phyloP scores from a whole-genome alignment of 2,797 vertebrate species.

The Ctenopoma kingsleyae region DNA sequence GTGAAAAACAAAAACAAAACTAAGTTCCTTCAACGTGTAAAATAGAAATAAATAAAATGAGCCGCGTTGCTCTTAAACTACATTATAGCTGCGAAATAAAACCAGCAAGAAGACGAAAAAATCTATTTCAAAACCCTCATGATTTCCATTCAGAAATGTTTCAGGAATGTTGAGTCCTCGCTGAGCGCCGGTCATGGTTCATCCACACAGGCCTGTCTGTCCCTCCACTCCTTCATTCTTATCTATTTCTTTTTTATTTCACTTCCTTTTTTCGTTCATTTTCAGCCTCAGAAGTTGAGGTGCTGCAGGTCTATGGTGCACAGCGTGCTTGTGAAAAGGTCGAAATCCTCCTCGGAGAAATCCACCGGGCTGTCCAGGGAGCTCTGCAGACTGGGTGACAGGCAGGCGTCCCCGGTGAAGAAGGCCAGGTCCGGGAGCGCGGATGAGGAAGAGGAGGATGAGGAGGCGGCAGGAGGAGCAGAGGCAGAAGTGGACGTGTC shows the following conservation, averaged over 20 bases:
- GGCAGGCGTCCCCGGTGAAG: constrained; percentile 88
- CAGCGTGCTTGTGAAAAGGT: constrained; percentile 93
- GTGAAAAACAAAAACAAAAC: constrained; percentile 30
- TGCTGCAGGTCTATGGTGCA: constrained; percentile 93
- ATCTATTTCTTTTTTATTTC: neutral
- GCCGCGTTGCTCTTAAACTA: constrained; percentile 35
- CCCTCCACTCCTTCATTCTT: neutral
- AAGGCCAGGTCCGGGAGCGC: constrained; percentile 86
- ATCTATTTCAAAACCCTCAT: constrained; percentile 23
- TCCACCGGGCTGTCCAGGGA: constrained; percentile 90
- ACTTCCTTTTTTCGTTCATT: neutral
- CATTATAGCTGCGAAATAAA: constrained; percentile 48
- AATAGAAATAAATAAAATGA: constrained; percentile 30
- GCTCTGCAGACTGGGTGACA: constrained; percentile 87
- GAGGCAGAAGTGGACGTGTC: constrained; percentile 65
- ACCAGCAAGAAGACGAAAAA: constrained; percentile 39
- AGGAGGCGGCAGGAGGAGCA: constrained; percentile 5
- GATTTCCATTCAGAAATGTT: constrained; percentile 59
- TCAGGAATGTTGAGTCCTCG: constrained; percentile 75
- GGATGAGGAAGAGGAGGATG: constrained; percentile 34
- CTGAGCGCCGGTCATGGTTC: constrained; percentile 35
- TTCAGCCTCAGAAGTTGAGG: constrained; percentile 83
- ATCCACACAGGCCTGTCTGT: constrained; percentile 30
- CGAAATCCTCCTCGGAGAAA: constrained; percentile 95
- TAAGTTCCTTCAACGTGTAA: constrained; percentile 51